A percentile compares a stretch with the other conserved stretches of the same genome.
These are phyloP conservation scores for Habrosyne pyritoides DNA, from an alignment of 2,888 invertebrate species.

Conservation along the genomic window DNA sequence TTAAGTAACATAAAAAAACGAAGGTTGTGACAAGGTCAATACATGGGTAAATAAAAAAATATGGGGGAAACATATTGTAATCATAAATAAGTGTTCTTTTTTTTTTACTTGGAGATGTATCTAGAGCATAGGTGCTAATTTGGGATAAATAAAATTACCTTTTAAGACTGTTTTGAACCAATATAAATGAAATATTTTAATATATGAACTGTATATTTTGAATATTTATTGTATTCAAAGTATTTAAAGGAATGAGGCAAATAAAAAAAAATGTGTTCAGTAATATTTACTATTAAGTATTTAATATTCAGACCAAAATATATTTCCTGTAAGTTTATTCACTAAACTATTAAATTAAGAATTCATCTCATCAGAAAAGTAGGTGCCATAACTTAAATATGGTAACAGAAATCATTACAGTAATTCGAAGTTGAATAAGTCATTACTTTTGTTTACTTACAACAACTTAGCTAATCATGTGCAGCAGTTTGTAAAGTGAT, in stretches of 20 bases:
- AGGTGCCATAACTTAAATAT: background rate
- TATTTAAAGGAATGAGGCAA: background rate
- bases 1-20: background rate
- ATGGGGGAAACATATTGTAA: background rate
- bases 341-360: background rate
- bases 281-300: background rate
- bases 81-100: background rate
- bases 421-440: no score
- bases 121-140: constrained; percentile 8
- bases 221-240: background rate
- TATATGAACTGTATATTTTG: background rate
- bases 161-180: constrained; percentile 39
- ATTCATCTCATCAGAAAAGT: background rate
- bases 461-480: no score
- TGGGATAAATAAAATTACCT: constrained; percentile 18
- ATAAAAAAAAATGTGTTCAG: background rate
- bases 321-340: background rate
- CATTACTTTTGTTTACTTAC: no score
- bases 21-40: constrained; percentile 5
- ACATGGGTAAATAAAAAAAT: background rate
- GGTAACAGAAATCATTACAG: background rate
- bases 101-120: background rate
- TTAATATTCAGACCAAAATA: constrained; percentile 16
- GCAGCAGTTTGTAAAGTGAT: no score
- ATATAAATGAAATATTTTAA: constrained; percentile 14